Base-by-base conservation (phyloP, 2,888 invertebrate species). In the Metalampra italica region DNA sequence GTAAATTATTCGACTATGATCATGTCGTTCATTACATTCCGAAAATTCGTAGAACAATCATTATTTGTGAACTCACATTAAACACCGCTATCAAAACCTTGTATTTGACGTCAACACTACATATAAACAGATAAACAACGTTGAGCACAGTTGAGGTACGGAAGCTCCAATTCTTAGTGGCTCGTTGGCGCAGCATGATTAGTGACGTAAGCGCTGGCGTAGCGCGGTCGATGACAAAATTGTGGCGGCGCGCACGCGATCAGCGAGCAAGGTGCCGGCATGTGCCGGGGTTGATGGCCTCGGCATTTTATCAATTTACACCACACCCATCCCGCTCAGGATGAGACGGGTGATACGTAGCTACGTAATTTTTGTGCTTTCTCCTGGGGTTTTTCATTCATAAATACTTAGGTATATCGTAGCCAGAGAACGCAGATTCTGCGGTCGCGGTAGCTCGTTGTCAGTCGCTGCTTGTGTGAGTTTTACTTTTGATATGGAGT, bases 241-340 rank as follows among this genome's bases (percentile, higher is more conserved):
- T 52, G 51, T 36, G 8, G 14, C 36, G 45, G 15, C 15, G 47
- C 52, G 59, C 72, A 68, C 68, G 69, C 71, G 67, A 68, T 55
- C 46, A 46, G 54, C 60, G 63, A 8, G 8, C 22, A 22, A 22
- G 22, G 5, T 32, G 11, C 9, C 32, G 3, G 32, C 11, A n/a
- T n/a, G n/a, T n/a, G n/a, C n/a, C n/a, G 4, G 52, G 57, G 61
- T 60, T 57, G 49, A 57, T 51, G 57, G 57, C 65, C 62, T 62
- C 56, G 50, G 39, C 47, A 55, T 49, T 54, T 57, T 32, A 32
- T 11, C 32, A 11, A 32, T 9, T 32, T 11, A 11, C 11, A 32
- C 32, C 32, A 56, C 51, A 50, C 47, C 37, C 53, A 42, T 51
- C 51, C 55, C 56, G 53, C 8, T 38, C n/a, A 11, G 32, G 32